phyloP scores from a whole-genome alignment of 1,140 invertebrate species.

The Phymastichus coffea region DNA sequence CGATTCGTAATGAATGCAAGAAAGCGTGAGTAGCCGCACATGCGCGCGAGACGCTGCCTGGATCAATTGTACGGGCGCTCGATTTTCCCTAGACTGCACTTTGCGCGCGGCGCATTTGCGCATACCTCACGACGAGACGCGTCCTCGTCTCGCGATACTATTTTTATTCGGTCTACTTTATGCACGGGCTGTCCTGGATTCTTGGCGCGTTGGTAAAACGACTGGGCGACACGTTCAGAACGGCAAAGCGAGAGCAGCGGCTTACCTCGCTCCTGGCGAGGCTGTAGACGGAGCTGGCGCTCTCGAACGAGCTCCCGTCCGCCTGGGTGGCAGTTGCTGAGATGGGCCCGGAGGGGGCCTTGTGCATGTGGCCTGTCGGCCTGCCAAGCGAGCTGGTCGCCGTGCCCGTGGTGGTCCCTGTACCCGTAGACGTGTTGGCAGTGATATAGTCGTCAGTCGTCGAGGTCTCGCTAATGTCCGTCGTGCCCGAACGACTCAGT shows the following conservation, averaged over 20 bases:
- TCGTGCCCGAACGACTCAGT: constrained; percentile 62
- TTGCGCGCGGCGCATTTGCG: constrained; percentile 15
- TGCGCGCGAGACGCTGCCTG: neutral
- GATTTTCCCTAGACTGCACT: constrained; percentile 3
- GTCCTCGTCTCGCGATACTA: too few species aligned
- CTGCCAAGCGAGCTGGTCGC: constrained; percentile 54
- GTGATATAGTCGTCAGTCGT: constrained; percentile 88
- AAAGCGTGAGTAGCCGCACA: constrained; percentile 3
- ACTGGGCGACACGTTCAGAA: too few species aligned
- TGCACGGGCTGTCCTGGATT: too few species aligned
- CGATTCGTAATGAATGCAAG: constrained; percentile 5
- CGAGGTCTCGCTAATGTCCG: constrained; percentile 80
- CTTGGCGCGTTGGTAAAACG: too few species aligned
- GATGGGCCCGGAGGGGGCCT: constrained; percentile 50
- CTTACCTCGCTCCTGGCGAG: constrained; percentile 68
- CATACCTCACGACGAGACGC: too few species aligned
- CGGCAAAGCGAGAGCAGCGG: too few species aligned
- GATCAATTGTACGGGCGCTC: constrained; percentile 10
- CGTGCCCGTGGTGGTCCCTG: constrained; percentile 58
- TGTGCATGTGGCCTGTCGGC: constrained; percentile 41
- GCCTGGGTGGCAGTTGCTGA: constrained; percentile 61
- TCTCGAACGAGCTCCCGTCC: constrained; percentile 78
- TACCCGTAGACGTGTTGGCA: constrained; percentile 77
- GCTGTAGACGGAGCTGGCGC: constrained; percentile 76
- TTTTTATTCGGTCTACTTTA: too few species aligned